These are phyloP conservation scores for Drosophila birchii DNA, from an alignment of 2,888 invertebrate genomes.

Conservation along the genomic window DNA sequence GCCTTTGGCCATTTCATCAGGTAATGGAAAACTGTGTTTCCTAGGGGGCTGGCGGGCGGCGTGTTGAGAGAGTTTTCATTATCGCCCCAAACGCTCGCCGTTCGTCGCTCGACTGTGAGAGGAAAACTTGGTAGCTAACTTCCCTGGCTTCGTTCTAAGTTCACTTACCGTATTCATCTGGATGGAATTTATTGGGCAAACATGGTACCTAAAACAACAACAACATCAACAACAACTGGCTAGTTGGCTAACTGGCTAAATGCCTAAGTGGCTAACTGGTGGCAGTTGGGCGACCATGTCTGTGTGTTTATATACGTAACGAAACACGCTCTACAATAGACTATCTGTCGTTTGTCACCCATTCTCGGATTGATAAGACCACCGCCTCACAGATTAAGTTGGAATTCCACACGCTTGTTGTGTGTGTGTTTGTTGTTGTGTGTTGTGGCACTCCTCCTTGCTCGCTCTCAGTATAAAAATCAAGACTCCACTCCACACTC, in stretches of 20 bases:
- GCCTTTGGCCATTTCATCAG: slow-evolving; percentile 23
- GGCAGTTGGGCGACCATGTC: slow-evolving; percentile 14
- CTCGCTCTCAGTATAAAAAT: slow-evolving; percentile 18
- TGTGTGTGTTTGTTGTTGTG: slow-evolving; percentile 5
- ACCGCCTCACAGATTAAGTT: slow-evolving; percentile 35
- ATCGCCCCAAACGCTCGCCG: slow-evolving; percentile 4
- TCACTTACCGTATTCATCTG: slow-evolving; percentile 45
- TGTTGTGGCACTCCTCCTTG: slow-evolving; percentile 10
- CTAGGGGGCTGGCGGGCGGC: background rate
- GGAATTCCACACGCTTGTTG: slow-evolving; percentile 36
- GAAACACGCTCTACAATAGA: slow-evolving; percentile 31
- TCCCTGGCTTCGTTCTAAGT: slow-evolving; percentile 24
- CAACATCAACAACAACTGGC: background rate
- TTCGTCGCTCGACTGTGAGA: background rate
- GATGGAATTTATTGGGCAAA: slow-evolving; percentile 42
- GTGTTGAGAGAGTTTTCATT: background rate
- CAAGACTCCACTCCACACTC: slow-evolving; percentile 41
- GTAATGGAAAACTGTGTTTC: slow-evolving; percentile 35
- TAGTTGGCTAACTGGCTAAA: background rate
- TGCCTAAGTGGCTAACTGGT: background rate
- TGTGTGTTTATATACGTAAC: slow-evolving; percentile 29
- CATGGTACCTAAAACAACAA: slow-evolving; percentile 12
- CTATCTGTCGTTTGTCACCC: slow-evolving; percentile 42
- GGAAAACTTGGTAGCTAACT: slow-evolving; percentile 5
- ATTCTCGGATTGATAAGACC: slow-evolving; percentile 33